Evolutionary conservation across 2,888 invertebrate genomes (phyloP).

Genomic region (Lapara coniferarum): DNA sequence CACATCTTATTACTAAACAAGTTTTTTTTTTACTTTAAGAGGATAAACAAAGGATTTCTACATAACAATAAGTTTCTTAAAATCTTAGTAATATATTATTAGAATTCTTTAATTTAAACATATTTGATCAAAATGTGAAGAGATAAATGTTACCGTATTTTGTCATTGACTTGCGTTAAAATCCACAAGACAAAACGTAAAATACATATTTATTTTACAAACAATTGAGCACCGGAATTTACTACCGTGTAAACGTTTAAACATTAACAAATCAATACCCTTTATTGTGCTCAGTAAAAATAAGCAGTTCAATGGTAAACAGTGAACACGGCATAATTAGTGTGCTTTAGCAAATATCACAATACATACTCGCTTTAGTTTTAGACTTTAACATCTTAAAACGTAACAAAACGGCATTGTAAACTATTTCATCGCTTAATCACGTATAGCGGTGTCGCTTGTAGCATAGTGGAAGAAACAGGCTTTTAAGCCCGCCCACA

Average conservation of each 20-base stretch:
- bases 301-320: slow-evolving; percentile 57
- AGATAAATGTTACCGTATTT: background rate
- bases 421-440: slow-evolving; percentile 56
- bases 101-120: background rate
- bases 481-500: slow-evolving; percentile 72
- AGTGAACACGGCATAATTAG: slow-evolving; percentile 40
- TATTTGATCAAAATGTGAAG: background rate
- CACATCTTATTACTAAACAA: slow-evolving; percentile 6
- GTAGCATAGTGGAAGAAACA: slow-evolving; percentile 74
- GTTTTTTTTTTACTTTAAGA: slow-evolving; percentile 2
- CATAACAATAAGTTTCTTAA: slow-evolving; percentile 5
- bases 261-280: slow-evolving; percentile 15
- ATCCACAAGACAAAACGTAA: background rate
- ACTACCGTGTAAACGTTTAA: slow-evolving; percentile 43
- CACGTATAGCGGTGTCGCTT: slow-evolving; percentile 69
- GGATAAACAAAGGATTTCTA: slow-evolving; percentile 5
- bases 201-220: slow-evolving; percentile 35
- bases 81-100: background rate
- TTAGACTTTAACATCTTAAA: slow-evolving; percentile 33
- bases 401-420: slow-evolving; percentile 56
- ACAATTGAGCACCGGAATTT: slow-evolving; percentile 43
- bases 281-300: slow-evolving; percentile 56
- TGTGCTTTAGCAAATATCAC: slow-evolving; percentile 41
- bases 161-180: background rate
- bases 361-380: slow-evolving; percentile 55